A percentile compares a stretch with the other conserved stretches of the same genome.
phyloP scores from a whole-genome alignment of 2,797 vertebrate genomes.

The Esox masquinongy region DNA sequence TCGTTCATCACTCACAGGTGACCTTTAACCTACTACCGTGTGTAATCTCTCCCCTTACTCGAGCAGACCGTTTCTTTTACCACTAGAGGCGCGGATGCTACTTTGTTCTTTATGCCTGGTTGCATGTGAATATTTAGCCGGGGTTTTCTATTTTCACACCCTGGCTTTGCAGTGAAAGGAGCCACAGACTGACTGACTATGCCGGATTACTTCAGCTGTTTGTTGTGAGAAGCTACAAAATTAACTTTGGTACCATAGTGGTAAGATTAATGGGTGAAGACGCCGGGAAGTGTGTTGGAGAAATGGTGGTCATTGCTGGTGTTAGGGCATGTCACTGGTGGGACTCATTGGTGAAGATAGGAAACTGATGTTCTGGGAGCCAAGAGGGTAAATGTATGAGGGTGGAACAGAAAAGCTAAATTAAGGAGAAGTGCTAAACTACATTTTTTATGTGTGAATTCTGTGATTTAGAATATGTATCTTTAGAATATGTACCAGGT shows the following conservation, averaged over 20 bases:
- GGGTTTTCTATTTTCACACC: constrained; percentile 27
- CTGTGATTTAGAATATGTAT: constrained; percentile 36
- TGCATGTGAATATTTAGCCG: constrained; percentile 37
- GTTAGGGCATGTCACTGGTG: constrained; percentile 45
- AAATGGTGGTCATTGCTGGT: constrained; percentile 42
- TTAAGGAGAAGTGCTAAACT: constrained; percentile 59
- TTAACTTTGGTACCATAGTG: constrained; percentile 28
- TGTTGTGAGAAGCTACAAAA: constrained; percentile 28
- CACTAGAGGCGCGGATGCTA: constrained; percentile 20
- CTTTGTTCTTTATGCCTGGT: constrained; percentile 19
- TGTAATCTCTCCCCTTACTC: constrained; percentile 55
- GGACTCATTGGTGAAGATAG: constrained; percentile 55
- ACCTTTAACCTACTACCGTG: constrained; percentile 71
- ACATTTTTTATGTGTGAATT: constrained; percentile 46
- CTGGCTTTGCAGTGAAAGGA: constrained; percentile 16
- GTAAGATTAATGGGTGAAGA: constrained; percentile 50
- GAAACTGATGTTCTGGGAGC: constrained; percentile 69
- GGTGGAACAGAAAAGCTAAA: constrained; percentile 53
- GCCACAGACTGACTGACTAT: constrained; percentile 36
- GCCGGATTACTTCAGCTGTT: constrained; percentile 35
- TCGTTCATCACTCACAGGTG: constrained; percentile 70
- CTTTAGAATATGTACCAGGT: no score
- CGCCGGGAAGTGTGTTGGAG: constrained; percentile 44
- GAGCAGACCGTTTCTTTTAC: constrained; percentile 16
- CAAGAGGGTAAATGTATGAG: constrained; percentile 50